Evolutionary conservation across 2,113 vertebrate genomes (phyloP), one percentile per base, ranked within the genome.

Genomic region (Dolichotis patagonum): DNA sequence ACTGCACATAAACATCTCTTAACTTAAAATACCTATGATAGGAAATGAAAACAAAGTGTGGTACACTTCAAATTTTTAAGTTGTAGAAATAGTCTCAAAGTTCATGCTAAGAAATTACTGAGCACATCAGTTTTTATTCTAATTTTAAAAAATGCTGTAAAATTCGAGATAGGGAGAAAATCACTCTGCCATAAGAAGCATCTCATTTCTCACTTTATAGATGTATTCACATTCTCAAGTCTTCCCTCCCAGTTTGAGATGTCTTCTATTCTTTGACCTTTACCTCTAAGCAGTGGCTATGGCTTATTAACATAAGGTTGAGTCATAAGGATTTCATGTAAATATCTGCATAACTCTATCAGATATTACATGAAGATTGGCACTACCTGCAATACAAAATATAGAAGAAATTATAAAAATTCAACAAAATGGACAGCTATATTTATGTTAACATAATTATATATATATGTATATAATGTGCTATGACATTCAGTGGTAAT

Each of bases 381-480:
- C 32, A 87, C n/a, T 90, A 73, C 22, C 17, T 87, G 38, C 62
- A 90, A 80, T 60, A 35, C 17, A 85, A 32, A 26, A 30, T 63
- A 78, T 77, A 85, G 94, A 87, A 78, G 89, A 93, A 83, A 85
- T 82, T 67, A 85, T 58, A 92, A 95, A 95, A 96, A 77, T 75
- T 73, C 41, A 85, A 67, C 30, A 54, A 41, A 91, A 77, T 69
- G 3, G 63, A 22, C 8, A 88, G 84, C n/a, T 71, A 71, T 41
- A 41, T 71, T 71, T 71, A 71, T 11, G 30, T 41, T 24, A 71
- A 71, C 10, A 6, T 41, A 11, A 20, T 71, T 69, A 19, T n/a
- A 69, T 69, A 17, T n/a, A 7, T 14, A 26, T 67, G 35, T 32
- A 91, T 38, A 22, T 58, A 69, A 87, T 63, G 20, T 5, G 86